Base-by-base conservation (phyloP, 2,888 invertebrate species). In the Trilocha varians region DNA sequence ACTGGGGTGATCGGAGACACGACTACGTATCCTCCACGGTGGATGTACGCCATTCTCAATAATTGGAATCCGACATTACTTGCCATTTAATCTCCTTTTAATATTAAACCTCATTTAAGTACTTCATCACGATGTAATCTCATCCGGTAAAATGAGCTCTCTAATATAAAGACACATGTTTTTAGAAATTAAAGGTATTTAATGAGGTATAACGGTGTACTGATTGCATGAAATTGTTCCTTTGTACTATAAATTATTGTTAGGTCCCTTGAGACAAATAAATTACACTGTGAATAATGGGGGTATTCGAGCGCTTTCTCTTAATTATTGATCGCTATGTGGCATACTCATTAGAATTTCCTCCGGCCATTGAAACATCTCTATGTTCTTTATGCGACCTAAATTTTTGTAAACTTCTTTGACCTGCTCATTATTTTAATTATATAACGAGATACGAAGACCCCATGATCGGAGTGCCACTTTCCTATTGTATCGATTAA, bases 281-380 rank as follows among this genome's bases (percentile, higher is more conserved):
- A 25, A 25, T 25, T 25, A 25, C 1, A 25, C 8, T 25, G 11
- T 9, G 25, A 25, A 25, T 25, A 25, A 25, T 25, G 25, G 25
- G 25, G 11, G 25, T 25, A 25, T 25, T 25, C 25, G 11, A 47
- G 44, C 53, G 58, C 77, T 80, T 80, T 80, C 78, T 63, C 74
- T 62, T 41, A 49, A 48, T 52, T 51, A 50, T 61, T 60, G 57
- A 61, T 60, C 51, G 56, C 56, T 49, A 57, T 52, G 51, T 47
- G 55, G 68, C 62, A 68, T 65, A 67, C 61, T 74, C 70, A 72
- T 72, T 65, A 62, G 44, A 65, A 66, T 75, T 76, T 75, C 70
- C 59, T 69, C 55, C 49, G 48, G 40, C 52, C 49, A 58, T 61
- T 66, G 66, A 65, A 67, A 65, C 55, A 55, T 61, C 62, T 59